A percentile compares a stretch with the other conserved stretches of the same genome.
phyloP scores from a whole-genome alignment of 64 coral and sea anemone species.

The Stichodactyla helianthus region DNA sequence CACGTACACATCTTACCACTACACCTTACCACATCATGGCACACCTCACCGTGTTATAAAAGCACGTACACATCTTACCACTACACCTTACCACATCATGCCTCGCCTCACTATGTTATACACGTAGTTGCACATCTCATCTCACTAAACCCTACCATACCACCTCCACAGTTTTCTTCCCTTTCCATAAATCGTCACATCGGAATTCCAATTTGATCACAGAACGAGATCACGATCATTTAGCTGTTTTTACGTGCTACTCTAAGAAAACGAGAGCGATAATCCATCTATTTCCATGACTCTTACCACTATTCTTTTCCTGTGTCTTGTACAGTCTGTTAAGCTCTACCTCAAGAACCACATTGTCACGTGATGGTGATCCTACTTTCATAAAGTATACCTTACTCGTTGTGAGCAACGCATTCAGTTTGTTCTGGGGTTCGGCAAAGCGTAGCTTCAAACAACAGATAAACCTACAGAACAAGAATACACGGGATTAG shows the following conservation, averaged over 20 bases:
- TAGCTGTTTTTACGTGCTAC: no score
- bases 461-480: conserved; percentile 69
- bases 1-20: background rate
- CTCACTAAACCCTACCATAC: no score
- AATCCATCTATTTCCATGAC: background rate
- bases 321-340: conserved; percentile 72
- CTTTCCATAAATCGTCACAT: no score
- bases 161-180: no score
- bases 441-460: conserved; percentile 62
- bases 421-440: conserved; percentile 59
- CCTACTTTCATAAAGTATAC: conserved; percentile 81
- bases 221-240: no score
- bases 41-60: background rate
- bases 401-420: conserved; percentile 62
- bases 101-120: no score
- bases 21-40: background rate
- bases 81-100: no score
- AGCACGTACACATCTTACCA: background rate
- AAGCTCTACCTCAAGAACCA: conserved; percentile 50
- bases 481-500: background rate
- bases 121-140: no score
- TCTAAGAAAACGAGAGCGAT: no score
- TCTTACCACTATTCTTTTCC: conserved; percentile 58
- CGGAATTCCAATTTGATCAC: no score
- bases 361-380: conserved; percentile 42